Conservation (phyloP, 2,888 invertebrate genomes). For the Platycnemis pennipes region DNA sequence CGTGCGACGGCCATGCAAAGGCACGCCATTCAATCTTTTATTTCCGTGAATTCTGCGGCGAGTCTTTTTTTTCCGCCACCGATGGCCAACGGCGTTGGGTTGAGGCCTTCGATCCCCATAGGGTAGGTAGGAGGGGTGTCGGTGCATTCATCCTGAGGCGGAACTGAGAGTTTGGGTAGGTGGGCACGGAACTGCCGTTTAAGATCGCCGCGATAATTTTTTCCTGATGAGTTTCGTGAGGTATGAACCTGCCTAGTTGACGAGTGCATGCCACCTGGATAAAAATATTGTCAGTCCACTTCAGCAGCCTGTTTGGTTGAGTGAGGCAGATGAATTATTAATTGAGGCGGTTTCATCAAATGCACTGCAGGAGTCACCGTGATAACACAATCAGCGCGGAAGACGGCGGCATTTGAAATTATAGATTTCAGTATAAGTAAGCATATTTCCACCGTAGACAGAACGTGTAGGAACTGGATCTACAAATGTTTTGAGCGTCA, state of each 20-base stretch:
- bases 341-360: background rate
- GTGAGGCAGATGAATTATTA: background rate
- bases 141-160: background rate
- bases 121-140: background rate
- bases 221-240: background rate
- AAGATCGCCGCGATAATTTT: slow-evolving; percentile 8
- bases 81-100: slow-evolving; percentile 3
- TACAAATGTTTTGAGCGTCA: too few species aligned
- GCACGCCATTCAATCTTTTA: slow-evolving; percentile 28
- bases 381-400: background rate
- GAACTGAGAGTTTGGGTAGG: background rate
- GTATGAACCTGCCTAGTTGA: background rate
- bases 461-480: too few species aligned
- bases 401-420: background rate
- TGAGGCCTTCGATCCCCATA: background rate
- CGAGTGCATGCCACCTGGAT: background rate
- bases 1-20: background rate
- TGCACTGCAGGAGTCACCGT: background rate
- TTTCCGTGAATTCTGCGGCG: slow-evolving; percentile 39
- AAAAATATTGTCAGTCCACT: background rate
- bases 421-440: too few species aligned
- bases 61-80: slow-evolving; percentile 12
- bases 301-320: background rate
- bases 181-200: background rate
- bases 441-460: too few species aligned